Evolutionary conservation across 2,113 vertebrate genomes (phyloP).

Genomic region (Apeltes quadracus): DNA sequence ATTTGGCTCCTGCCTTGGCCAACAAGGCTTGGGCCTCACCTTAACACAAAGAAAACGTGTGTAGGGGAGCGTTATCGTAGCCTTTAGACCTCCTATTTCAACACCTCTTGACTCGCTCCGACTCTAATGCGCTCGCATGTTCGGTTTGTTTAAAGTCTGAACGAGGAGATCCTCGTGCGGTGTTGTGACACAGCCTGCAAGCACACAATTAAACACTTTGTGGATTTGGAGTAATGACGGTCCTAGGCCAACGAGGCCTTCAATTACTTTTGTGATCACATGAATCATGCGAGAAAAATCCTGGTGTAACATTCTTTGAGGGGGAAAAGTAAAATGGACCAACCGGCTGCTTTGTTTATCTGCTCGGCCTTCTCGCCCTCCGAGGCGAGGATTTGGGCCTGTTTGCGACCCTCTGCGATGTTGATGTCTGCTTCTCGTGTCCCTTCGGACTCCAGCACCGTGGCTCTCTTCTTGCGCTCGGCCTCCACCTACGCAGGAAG

Average conservation of each 20-base stretch:
- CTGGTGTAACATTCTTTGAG: conserved; percentile 3
- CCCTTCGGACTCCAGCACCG: conserved; percentile 87
- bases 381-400: conserved; percentile 87
- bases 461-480: conserved; percentile 86
- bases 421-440: conserved; percentile 86
- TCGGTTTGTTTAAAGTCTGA: conserved; percentile 26
- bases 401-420: conserved; percentile 87
- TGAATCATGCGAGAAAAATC: conserved; percentile 25
- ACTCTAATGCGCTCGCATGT: not conserved
- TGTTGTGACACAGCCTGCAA: conserved; percentile 33
- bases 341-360: conserved; percentile 89
- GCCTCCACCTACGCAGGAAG: conserved; percentile 85
- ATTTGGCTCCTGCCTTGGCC: conserved; percentile 87
- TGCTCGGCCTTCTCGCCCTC: conserved; percentile 86
- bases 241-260: conserved; percentile 36
- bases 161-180: conserved; percentile 9
- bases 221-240: conserved; percentile 49
- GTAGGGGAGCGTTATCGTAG: not conserved
- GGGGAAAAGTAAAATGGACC: conserved; percentile 5
- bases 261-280: conserved; percentile 31
- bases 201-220: conserved; percentile 49
- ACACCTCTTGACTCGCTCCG: not conserved
- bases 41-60: conserved; percentile 41
- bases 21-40: conserved; percentile 88
- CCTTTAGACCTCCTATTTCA: conserved; percentile 15